Percentiles rank a stretch among this genome's conserved stretches.
These are phyloP conservation scores for Acrossocheilus wenchowensis DNA, from an alignment of 2,797 vertebrate species.

Conservation along the genomic window DNA sequence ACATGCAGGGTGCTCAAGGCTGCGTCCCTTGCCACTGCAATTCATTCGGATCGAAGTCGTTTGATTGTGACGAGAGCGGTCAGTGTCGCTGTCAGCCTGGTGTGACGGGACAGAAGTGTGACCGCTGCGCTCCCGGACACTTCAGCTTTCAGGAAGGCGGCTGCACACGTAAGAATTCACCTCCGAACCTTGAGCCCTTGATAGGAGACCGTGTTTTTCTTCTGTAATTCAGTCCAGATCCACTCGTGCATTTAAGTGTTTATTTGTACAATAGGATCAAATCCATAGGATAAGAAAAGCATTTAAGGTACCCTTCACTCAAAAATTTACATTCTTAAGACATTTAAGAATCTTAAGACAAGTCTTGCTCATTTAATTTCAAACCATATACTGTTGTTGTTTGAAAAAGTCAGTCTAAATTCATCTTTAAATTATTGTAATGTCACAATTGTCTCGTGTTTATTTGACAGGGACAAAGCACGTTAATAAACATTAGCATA, in stretches of 20 bases:
- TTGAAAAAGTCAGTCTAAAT: background rate
- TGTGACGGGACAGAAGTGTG: constrained; percentile 90
- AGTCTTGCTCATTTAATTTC: background rate
- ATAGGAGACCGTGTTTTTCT: background rate
- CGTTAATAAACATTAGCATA: background rate
- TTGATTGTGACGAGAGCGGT: constrained; percentile 89
- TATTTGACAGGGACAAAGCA: background rate
- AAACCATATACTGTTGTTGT: background rate
- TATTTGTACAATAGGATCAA: background rate
- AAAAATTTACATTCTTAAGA: background rate
- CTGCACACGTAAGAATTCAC: constrained; percentile 84
- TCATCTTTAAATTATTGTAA: background rate
- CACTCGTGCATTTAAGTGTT: no score
- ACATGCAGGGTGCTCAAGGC: constrained; percentile 70
- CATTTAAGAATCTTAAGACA: no score
- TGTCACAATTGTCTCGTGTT: background rate
- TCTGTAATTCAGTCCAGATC: background rate
- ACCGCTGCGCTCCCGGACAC: constrained; percentile 88
- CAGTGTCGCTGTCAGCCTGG: constrained; percentile 96
- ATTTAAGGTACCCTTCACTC: background rate
- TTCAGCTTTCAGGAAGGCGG: constrained; percentile 97
- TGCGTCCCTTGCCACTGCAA: constrained; percentile 95
- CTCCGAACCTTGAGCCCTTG: background rate
- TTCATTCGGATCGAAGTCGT: constrained; percentile 97
- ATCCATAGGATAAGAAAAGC: background rate